Evolutionary conservation across 1,140 invertebrate species (phyloP).

Genomic region (Phenacoccus solenopsis): DNA sequence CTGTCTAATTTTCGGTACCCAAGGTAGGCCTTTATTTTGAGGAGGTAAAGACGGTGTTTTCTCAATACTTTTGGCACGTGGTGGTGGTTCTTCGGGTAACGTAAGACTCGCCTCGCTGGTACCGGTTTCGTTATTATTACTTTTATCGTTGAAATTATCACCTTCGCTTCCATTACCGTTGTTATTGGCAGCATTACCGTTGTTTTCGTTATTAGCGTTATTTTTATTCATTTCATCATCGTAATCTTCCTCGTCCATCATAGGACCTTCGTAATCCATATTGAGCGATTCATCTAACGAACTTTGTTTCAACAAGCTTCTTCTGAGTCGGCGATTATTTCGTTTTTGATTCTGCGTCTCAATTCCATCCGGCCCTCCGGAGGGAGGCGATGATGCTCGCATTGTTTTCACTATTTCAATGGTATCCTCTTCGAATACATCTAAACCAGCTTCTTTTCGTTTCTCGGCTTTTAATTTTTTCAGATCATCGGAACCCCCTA

Average conservation of each 20-base stretch:
- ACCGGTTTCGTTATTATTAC: neutral
- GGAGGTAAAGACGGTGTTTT: constrained; percentile 31
- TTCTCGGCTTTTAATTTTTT: constrained; percentile 60
- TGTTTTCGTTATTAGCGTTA: neutral
- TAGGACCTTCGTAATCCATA: neutral
- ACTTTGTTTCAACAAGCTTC: constrained; percentile 76
- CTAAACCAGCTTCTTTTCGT: constrained; percentile 54
- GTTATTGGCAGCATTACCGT: neutral
- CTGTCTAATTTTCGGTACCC: constrained; percentile 91
- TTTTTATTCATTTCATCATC: neutral
- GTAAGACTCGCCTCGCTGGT: constrained; percentile 25
- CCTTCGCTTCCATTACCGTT: neutral
- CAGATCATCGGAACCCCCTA: constrained; percentile 76
- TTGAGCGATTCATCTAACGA: constrained; percentile 72
- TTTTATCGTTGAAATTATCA: neutral
- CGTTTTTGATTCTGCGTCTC: constrained; percentile 75
- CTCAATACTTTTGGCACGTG: constrained; percentile 40
- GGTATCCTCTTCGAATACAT: constrained; percentile 76
- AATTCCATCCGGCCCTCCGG: constrained; percentile 79
- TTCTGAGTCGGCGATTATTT: constrained; percentile 46
- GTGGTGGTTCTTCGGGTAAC: constrained; percentile 33
- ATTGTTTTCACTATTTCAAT: constrained; percentile 83
- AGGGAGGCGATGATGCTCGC: constrained; percentile 87
- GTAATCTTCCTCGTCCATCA: constrained; percentile 4
- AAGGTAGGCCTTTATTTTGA: constrained; percentile 58